Conservation (phyloP, 2,113 vertebrate genomes). For the Tamias sibiricus region DNA sequence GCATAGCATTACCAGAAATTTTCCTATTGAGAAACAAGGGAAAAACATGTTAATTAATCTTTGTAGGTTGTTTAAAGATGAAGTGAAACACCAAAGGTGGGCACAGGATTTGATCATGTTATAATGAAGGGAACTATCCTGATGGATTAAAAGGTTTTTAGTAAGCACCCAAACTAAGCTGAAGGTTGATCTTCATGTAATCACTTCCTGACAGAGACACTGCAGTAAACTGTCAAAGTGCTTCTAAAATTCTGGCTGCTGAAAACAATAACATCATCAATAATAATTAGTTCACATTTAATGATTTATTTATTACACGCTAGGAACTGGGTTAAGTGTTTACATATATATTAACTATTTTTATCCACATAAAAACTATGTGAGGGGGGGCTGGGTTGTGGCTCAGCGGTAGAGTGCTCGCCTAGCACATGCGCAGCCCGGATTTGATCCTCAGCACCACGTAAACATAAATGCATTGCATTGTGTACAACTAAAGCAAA, state of each 20-base stretch:
- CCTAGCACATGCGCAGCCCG: too few species aligned
- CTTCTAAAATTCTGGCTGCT: constrained; percentile 27
- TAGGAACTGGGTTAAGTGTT: background rate
- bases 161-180: background rate
- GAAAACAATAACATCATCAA: background rate
- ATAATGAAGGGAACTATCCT: background rate
- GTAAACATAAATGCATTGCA: too few species aligned
- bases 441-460: too few species aligned
- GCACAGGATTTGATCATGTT: background rate
- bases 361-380: constrained; percentile 15
- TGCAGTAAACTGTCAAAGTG: background rate
- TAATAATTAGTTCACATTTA: background rate
- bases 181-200: background rate
- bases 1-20: constrained; percentile 96
- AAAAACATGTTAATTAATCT: constrained; percentile 37
- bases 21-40: constrained; percentile 86
- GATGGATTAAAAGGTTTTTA: constrained; percentile 5
- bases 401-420: too few species aligned
- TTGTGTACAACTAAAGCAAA: too few species aligned
- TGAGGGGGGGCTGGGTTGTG: too few species aligned
- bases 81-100: background rate
- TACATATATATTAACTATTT: background rate
- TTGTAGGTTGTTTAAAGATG: background rate
- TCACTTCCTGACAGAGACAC: background rate
- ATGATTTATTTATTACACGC: background rate